A percentile compares a stretch with the other conserved stretches of the same genome.
phyloP scores from a whole-genome alignment of 2,113 vertebrate species.

The Ceratotherium simum region DNA sequence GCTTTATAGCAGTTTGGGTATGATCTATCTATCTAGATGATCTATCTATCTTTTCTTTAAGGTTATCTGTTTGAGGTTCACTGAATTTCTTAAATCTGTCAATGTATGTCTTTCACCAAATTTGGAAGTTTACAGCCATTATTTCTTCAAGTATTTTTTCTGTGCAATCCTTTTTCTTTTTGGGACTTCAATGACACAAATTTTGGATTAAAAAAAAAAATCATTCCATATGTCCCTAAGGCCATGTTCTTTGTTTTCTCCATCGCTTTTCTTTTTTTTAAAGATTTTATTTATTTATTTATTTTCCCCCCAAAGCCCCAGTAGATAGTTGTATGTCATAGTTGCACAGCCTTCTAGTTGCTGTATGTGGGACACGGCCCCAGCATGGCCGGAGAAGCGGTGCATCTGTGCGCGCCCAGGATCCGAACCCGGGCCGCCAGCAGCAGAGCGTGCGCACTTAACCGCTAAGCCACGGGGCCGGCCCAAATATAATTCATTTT shows the following conservation, averaged over 20 bases:
- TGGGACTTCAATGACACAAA: not conserved
- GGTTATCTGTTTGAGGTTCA: not conserved
- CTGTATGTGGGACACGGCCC: too few species aligned
- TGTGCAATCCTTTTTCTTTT: slow-evolving; percentile 12
- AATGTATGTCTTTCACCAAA: slow-evolving; percentile 23
- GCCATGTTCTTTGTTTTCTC: not conserved
- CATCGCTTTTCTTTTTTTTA: not conserved
- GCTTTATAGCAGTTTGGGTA: slow-evolving; percentile 17
- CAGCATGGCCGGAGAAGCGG: too few species aligned
- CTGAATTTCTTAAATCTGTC: not conserved
- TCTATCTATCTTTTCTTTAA: not conserved
- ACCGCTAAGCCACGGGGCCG: too few species aligned
- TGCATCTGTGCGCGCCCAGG: too few species aligned
- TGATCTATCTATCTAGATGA: not conserved
- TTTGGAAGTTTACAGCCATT: not conserved
- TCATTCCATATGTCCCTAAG: not conserved
- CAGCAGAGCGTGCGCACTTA: too few species aligned
- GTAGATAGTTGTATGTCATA: too few species aligned
- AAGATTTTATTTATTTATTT: too few species aligned
- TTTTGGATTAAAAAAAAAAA: not conserved
- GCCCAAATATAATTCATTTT: too few species aligned
- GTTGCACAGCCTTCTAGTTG: too few species aligned
- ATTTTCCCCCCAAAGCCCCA: too few species aligned
- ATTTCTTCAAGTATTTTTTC: not conserved
- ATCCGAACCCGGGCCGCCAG: too few species aligned